Percentiles rank a stretch among this genome's conserved stretches.
Conservation (phyloP, 2,888 invertebrate genomes). For the Caenorhabditis sulstoni region DNA sequence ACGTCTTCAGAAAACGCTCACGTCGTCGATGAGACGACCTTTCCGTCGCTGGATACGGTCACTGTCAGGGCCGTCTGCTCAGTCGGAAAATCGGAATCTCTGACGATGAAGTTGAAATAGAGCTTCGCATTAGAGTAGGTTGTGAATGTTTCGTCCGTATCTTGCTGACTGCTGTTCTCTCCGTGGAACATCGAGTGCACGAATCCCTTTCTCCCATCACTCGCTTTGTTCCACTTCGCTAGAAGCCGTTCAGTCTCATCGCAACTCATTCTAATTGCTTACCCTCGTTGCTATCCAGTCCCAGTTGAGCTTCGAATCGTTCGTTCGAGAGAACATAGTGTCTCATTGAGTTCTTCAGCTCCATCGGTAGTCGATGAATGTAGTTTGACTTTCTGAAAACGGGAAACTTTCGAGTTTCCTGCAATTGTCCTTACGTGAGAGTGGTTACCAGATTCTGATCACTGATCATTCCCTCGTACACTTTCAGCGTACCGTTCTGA, state of each 20-base stretch:
- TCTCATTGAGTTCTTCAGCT: conserved; percentile 32
- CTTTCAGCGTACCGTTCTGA: conserved; percentile 15
- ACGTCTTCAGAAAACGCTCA: neutral
- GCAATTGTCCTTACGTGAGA: conserved; percentile 3
- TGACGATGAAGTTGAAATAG: conserved; percentile 30
- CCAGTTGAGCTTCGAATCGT: neutral
- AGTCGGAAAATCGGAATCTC: conserved; percentile 25
- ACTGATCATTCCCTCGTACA: conserved; percentile 26
- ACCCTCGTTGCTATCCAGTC: conserved; percentile 13
- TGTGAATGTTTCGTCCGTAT: conserved; percentile 26
- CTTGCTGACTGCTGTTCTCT: conserved; percentile 21
- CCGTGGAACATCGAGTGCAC: conserved; percentile 40
- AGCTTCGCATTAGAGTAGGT: neutral
- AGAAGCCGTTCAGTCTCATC: neutral
- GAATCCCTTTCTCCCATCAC: conserved; percentile 38
- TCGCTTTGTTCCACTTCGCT: conserved; percentile 39
- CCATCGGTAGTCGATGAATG: conserved; percentile 35
- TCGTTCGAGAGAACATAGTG: conserved; percentile 15
- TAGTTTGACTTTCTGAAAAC: conserved; percentile 25
- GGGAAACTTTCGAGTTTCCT: neutral
- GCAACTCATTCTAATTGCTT: no score
- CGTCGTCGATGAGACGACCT: conserved; percentile 4
- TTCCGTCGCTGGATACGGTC: conserved; percentile 5
- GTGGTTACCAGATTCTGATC: conserved; percentile 17
- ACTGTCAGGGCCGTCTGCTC: conserved; percentile 11